These are phyloP conservation scores for Amaurobius ferox DNA, from an alignment of 2,888 invertebrate species.

Conservation along the genomic window DNA sequence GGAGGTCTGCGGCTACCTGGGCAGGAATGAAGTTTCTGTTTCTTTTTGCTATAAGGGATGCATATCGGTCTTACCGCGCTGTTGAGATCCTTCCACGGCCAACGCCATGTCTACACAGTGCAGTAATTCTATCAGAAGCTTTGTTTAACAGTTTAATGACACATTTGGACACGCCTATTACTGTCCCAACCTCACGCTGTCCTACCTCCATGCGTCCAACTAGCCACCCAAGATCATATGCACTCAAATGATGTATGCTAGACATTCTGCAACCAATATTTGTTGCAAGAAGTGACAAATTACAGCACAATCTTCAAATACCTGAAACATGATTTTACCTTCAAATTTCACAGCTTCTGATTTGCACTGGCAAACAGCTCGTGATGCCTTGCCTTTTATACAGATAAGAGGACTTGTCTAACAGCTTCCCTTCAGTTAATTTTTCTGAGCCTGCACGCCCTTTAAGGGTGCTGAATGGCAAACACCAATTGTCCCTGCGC, in stretches of 20 bases:
- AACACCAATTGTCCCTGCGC: too few relatives aligned
- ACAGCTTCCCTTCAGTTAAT: not conserved
- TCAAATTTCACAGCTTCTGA: not conserved
- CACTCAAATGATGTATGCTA: not conserved
- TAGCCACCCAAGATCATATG: constrained; percentile 1
- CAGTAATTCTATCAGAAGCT: constrained; percentile 22
- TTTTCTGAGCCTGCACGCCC: too few relatives aligned
- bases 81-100: constrained; percentile 33
- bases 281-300: not conserved
- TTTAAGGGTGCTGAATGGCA: too few relatives aligned
- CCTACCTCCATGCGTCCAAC: constrained; percentile 31
- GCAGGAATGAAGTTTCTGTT: constrained; percentile 5
- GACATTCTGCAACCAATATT: not conserved
- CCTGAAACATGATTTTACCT: not conserved
- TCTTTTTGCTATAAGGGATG: constrained; percentile 4
- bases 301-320: not conserved
- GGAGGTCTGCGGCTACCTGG: constrained; percentile 20
- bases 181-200: constrained; percentile 13
- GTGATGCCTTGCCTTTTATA: not conserved
- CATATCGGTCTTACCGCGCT: constrained; percentile 10
- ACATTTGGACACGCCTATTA: constrained; percentile 29
- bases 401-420: not conserved
- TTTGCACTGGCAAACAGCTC: not conserved
- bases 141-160: constrained; percentile 39
- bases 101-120: constrained; percentile 27